Percentiles rank a stretch among this genome's conserved stretches.
These are phyloP conservation scores for Apotomis betuletana DNA, from an alignment of 2,888 invertebrate genomes.

Conservation along the genomic window DNA sequence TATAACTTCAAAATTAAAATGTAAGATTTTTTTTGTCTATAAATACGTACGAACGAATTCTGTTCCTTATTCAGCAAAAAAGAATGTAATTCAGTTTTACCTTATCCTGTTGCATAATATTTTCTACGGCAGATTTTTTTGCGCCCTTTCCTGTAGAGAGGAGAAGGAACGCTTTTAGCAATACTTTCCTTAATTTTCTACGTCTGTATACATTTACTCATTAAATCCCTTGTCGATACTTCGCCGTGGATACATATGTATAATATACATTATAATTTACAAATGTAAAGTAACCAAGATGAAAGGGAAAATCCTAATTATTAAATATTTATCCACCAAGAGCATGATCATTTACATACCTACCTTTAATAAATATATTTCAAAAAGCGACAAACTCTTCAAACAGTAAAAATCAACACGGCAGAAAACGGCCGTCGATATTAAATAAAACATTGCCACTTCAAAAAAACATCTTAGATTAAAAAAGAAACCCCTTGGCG, in stretches of 20 bases:
- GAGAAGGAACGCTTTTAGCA: too few species aligned
- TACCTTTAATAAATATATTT: background rate
- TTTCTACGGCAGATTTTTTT: too few species aligned
- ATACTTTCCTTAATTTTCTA: too few species aligned
- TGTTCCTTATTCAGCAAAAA: too few species aligned
- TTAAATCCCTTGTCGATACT: background rate
- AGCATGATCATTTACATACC: background rate
- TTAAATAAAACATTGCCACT: background rate
- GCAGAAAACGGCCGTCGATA: conserved; percentile 1
- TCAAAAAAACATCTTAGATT: conserved; percentile 11
- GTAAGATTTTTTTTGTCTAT: too few species aligned
- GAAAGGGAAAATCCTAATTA: background rate
- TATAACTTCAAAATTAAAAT: too few species aligned
- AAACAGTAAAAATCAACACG: background rate
- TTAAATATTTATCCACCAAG: background rate
- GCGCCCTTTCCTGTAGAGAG: too few species aligned
- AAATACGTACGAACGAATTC: too few species aligned
- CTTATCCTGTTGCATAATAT: too few species aligned
- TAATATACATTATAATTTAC: background rate
- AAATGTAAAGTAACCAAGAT: background rate
- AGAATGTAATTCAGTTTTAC: too few species aligned
- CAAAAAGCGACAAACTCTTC: background rate
- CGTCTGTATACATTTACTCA: too few species aligned
- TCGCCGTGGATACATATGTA: background rate
- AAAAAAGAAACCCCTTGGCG: conserved; percentile 11